Conservation (phyloP, 1,140 invertebrate genomes). For the Drosophila quadrilineata region DNA sequence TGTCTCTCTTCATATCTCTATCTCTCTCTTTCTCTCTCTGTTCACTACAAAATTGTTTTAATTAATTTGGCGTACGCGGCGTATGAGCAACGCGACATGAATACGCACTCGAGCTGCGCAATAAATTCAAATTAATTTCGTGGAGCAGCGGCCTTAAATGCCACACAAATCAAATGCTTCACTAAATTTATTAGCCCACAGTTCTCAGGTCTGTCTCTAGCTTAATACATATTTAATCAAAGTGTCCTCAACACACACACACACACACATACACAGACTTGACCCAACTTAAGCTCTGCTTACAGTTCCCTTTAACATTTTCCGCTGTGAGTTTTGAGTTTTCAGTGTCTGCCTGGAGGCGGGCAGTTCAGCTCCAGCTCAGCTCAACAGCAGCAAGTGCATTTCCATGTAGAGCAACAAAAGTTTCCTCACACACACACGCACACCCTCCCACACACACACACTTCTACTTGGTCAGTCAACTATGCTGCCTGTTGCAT, state of each 20-base stretch:
- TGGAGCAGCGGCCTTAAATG: neutral
- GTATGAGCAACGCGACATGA: constrained; percentile 28
- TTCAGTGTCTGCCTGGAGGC: constrained; percentile 7
- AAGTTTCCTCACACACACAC: constrained; percentile 7
- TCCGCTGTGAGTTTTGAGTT: neutral
- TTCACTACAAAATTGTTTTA: constrained; percentile 46
- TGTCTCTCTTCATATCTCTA: too few relatives aligned
- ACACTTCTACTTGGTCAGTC: neutral
- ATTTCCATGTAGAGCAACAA: constrained; percentile 23
- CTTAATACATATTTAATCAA: constrained; percentile 21
- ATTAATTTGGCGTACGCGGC: constrained; percentile 35
- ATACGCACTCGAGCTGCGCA: constrained; percentile 31
- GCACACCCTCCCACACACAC: neutral
- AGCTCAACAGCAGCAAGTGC: constrained; percentile 29
- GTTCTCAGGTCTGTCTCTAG: neutral
- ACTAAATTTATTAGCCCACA: constrained; percentile 30
- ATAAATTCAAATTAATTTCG: constrained; percentile 40
- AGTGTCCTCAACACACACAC: too few relatives aligned
- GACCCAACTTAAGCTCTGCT: neutral
- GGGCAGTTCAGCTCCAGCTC: neutral
- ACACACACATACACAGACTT: neutral
- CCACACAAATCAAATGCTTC: constrained; percentile 27
- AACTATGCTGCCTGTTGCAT: constrained; percentile 7
- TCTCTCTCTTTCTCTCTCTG: neutral
- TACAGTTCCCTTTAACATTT: neutral